phyloP scores from a whole-genome alignment of 1,140 invertebrate genomes.

The Aphidius gifuensis region DNA sequence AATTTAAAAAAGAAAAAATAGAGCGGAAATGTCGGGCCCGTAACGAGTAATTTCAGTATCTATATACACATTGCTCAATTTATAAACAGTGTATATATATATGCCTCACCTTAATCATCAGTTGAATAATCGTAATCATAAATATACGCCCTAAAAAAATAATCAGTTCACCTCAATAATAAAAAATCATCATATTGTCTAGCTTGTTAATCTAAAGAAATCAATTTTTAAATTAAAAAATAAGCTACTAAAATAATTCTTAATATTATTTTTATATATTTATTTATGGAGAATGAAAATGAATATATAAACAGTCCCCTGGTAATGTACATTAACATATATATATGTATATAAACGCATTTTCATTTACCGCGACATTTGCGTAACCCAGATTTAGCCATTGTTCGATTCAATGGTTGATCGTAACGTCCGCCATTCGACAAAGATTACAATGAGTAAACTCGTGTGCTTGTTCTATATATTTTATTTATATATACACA shows the following conservation, averaged over 20 bases:
- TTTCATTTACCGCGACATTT: conserved; percentile 54
- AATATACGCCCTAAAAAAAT: too few species aligned
- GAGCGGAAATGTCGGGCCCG: conserved; percentile 43
- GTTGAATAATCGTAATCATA: conserved; percentile 14
- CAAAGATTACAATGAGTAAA: conserved; percentile 38
- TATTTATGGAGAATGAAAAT: background rate
- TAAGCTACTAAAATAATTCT: background rate
- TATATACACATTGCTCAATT: conserved; percentile 33
- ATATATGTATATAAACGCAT: conserved; percentile 32
- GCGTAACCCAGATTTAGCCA: conserved; percentile 54
- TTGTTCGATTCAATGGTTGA: conserved; percentile 53
- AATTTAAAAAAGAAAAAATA: conserved; percentile 44
- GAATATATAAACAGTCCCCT: too few species aligned
- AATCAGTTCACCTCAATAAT: background rate
- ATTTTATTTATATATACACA: background rate
- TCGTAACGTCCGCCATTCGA: conserved; percentile 49
- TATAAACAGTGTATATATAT: conserved; percentile 3
- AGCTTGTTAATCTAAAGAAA: background rate
- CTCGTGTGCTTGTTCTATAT: too few species aligned
- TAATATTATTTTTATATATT: background rate
- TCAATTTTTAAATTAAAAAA: background rate
- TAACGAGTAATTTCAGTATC: conserved; percentile 14
- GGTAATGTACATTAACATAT: too few species aligned
- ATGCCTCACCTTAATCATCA: conserved; percentile 37
- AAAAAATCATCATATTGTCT: background rate